A percentile compares a stretch with the other conserved stretches of the same genome.
These are phyloP conservation scores for Cathartes aura DNA, from an alignment of 2,113 vertebrate species.

Conservation along the genomic window DNA sequence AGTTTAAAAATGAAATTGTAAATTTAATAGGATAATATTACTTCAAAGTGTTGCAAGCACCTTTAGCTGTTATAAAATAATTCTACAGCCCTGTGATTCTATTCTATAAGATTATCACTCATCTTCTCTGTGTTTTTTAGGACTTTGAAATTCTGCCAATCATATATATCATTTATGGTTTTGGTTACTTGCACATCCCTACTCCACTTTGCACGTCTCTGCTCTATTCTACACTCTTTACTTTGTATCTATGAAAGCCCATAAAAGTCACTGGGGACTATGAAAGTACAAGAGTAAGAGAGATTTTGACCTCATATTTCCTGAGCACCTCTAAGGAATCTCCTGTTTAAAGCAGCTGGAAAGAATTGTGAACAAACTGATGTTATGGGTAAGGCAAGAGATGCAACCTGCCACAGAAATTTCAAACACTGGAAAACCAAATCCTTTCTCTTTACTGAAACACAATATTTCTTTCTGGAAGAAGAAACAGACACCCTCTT, in stretches of 20 bases:
- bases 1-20: background rate
- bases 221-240: background rate
- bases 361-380: background rate
- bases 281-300: background rate
- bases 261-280: background rate
- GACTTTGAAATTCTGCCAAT: background rate
- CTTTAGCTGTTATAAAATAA: background rate
- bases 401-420: background rate
- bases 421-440: background rate
- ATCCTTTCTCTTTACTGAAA: background rate
- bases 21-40: background rate
- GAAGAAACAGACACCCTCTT: background rate
- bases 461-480: slow-evolving; percentile 1
- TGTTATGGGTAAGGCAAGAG: background rate
- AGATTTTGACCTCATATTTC: background rate
- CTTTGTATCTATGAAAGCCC: background rate
- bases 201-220: background rate
- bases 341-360: background rate
- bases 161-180: background rate
- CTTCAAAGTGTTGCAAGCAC: background rate
- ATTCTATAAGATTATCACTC: background rate
- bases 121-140: background rate
- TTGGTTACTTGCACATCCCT: background rate
- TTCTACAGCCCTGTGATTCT: background rate
- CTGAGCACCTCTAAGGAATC: background rate